These are phyloP conservation scores for Cyaniris semiargus DNA, from an alignment of 2,888 invertebrate genomes.

Conservation along the genomic window DNA sequence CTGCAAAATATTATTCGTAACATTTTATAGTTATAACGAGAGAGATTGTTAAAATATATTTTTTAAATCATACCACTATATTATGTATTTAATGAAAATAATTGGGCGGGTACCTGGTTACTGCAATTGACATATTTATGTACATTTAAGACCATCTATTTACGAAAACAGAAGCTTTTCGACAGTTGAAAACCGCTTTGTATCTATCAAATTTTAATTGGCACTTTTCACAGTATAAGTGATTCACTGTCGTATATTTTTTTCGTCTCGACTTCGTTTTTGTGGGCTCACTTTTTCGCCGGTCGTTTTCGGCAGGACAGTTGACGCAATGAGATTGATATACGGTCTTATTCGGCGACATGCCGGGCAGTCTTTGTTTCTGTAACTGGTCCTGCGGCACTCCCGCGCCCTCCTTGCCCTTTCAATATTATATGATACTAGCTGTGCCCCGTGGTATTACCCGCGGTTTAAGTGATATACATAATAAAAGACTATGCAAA, in stretches of 20 bases:
- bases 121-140: background rate
- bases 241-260: slow-evolving; percentile 74
- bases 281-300: slow-evolving; percentile 65
- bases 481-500: too few species aligned
- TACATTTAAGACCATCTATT: slow-evolving; percentile 36
- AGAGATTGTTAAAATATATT: background rate
- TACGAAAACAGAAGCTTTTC: slow-evolving; percentile 38
- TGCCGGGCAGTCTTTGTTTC: slow-evolving; percentile 76
- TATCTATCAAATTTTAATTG: slow-evolving; percentile 80
- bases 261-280: slow-evolving; percentile 62
- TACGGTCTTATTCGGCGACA: slow-evolving; percentile 74
- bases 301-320: slow-evolving; percentile 74
- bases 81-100: background rate
- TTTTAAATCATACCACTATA: background rate
- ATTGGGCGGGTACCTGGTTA: background rate
- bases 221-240: slow-evolving; percentile 77
- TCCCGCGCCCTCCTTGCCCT: slow-evolving; percentile 65
- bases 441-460: too few species aligned
- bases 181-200: slow-evolving; percentile 50
- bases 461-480: too few species aligned
- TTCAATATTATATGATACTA: slow-evolving; percentile 69
- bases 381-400: slow-evolving; percentile 64
- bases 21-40: background rate
- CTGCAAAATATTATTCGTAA: slow-evolving; percentile 1
- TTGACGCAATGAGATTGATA: slow-evolving; percentile 77